Evolutionary conservation across 1,140 invertebrate species (phyloP).

Genomic region (Kradibia gibbosae): DNA sequence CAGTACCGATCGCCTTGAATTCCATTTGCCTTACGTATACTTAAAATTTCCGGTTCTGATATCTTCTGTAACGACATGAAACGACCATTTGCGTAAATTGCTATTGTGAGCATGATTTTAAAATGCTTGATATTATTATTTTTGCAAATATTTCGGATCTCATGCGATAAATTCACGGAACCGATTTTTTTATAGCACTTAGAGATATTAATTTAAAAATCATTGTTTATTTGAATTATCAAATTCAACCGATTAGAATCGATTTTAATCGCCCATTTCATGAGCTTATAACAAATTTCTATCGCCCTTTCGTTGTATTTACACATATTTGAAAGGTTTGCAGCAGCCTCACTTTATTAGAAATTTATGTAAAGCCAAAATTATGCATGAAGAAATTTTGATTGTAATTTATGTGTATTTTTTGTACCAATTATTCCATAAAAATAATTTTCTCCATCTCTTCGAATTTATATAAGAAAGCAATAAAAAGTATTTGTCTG

Average conservation of each 20-base stretch:
- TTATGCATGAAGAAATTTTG: background rate
- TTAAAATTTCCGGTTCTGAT: conserved; percentile 5
- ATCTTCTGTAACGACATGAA: background rate
- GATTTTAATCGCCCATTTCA: background rate
- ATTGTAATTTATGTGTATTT: background rate
- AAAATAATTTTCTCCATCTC: conserved; percentile 2
- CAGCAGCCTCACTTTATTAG: background rate
- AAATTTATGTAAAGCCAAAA: conserved; percentile 17
- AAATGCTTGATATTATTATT: background rate
- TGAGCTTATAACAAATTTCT: background rate
- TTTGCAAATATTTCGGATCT: background rate
- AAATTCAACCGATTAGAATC: background rate
- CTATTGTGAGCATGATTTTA: background rate
- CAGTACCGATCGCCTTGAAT: background rate
- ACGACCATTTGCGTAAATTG: background rate
- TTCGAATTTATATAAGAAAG: conserved; percentile 15
- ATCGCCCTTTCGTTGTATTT: background rate
- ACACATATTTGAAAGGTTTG: background rate
- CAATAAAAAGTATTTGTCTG: conserved; percentile 8
- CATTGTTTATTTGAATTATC: background rate
- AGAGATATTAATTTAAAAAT: background rate
- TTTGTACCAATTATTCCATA: conserved; percentile 1
- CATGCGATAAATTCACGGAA: background rate
- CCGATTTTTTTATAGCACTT: background rate
- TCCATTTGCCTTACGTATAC: background rate